These are phyloP conservation scores for Copidosoma aretas DNA, from an alignment of 2,888 invertebrate species.

Conservation along the genomic window DNA sequence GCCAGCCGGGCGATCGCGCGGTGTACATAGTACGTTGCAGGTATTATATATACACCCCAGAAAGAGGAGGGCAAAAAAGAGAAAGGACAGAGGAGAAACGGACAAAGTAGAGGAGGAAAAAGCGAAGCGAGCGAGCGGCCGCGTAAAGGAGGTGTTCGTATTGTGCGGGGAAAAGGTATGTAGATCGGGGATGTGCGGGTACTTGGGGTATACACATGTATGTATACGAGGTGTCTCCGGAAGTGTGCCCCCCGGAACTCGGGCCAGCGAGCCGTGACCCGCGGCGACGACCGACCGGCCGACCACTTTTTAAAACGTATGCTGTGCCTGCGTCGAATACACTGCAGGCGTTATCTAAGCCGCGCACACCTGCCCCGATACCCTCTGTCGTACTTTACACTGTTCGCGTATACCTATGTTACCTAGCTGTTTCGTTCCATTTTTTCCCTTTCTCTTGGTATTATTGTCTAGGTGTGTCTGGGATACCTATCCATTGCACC, in stretches of 20 bases:
- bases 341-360: not conserved
- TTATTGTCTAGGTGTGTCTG: too few relatives aligned
- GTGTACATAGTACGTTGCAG: too few relatives aligned
- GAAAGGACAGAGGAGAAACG: not conserved
- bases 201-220: too few relatives aligned
- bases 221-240: conserved; percentile 46
- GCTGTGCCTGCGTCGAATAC: too few relatives aligned
- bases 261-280: conserved; percentile 61
- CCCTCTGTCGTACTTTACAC: too few relatives aligned
- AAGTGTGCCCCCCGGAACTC: conserved; percentile 61
- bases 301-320: not conserved
- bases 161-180: conserved; percentile 31
- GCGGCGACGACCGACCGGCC: conserved; percentile 36
- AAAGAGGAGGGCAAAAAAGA: not conserved
- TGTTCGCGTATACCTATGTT: too few relatives aligned
- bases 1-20: too few relatives aligned
- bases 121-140: not conserved
- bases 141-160: not conserved
- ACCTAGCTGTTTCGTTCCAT: too few relatives aligned
- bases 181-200: not conserved
- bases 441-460: too few relatives aligned
- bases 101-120: not conserved
- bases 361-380: too few relatives aligned
- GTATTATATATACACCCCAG: not conserved
- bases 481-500: too few relatives aligned